Conservation (phyloP, 35 echinoderm and acorn worm species). For the Anneissia japonica region DNA sequence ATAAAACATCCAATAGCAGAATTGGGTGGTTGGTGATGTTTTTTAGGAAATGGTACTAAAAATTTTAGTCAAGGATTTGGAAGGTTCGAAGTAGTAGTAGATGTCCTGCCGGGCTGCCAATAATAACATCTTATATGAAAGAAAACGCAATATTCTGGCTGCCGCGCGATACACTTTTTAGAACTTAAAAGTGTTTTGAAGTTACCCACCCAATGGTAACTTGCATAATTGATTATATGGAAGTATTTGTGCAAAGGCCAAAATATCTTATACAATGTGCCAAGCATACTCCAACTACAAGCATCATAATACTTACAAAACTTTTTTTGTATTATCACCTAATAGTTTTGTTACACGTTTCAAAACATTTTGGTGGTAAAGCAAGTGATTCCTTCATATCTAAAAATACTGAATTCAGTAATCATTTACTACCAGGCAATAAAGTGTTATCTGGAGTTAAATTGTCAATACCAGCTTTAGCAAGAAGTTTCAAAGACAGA, state of each 20-base stretch:
- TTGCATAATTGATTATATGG: too few species aligned
- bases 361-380: conserved; percentile 34
- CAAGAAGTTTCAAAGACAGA: conserved; percentile 11
- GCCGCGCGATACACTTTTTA: conserved; percentile 23
- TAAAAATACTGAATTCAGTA: conserved; percentile 14
- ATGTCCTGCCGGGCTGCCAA: not conserved
- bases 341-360: conserved; percentile 24
- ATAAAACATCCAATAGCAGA: too few species aligned
- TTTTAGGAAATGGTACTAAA: too few species aligned
- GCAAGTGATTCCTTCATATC: conserved; percentile 30
- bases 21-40: too few species aligned
- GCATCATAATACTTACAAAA: conserved; percentile 40
- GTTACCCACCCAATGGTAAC: too few species aligned
- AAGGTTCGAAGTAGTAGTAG: too few species aligned
- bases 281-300: conserved; percentile 10
- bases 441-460: conserved; percentile 28
- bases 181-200: not conserved
- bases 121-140: conserved; percentile 32
- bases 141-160: conserved; percentile 29
- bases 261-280: too few species aligned
- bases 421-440: conserved; percentile 24
- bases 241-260: too few species aligned
- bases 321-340: not conserved
- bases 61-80: too few species aligned
- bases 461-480: conserved; percentile 29